Evolutionary conservation across 35 echinoderm and acorn worm genomes (phyloP), one percentile per base, ranked within the genome.

Genomic region (Holothuria glaberrima): DNA sequence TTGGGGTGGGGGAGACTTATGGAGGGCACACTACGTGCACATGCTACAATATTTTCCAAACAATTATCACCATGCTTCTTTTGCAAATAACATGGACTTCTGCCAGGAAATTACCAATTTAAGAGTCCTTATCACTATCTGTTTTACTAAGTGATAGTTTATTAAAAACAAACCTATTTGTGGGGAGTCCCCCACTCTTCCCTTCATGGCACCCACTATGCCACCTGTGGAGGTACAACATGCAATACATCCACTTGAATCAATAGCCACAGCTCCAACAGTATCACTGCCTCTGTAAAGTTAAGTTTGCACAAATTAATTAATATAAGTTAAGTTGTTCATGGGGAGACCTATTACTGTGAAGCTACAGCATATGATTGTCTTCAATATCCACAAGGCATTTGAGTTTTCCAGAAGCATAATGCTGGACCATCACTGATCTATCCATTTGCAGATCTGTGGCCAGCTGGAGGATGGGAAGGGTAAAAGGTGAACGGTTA

Each of bases 221-320:
- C 96, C 96, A 18, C 96, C 96, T 21, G 96, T 98, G 10, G 96
- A 94, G 71, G 92, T 98, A 32, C 87, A 93, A 87, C 87, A 92
- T 58, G 96, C 87, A 21, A 98, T 85, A 82, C 89, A 89, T 28
- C 96, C 96, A 9, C 71, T 48, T 2, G 59, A 52, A 80, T 94
- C 93, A 20, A 98, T 32, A 19, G 96, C 96, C 22, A 98, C 96
- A 54, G 96, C 96, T 22, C 96, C 96, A 9, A 98, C 96, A 68
- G 96, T 98, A 62, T 94, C 96, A 88, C 91, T 80, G 58, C 71
- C 35, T 52, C 68, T 91, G 26, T 26, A 69, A 26, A 26, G 29
- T 22, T 3, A 16, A 67, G 31, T 69, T 29, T 69, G 24, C 66
- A 69, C 1, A 69, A 17, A 69, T 4, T 1, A 4, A 21, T 21